Base-by-base conservation (phyloP, 2,888 invertebrate species). In the Drepanosiphum platanoidis region DNA sequence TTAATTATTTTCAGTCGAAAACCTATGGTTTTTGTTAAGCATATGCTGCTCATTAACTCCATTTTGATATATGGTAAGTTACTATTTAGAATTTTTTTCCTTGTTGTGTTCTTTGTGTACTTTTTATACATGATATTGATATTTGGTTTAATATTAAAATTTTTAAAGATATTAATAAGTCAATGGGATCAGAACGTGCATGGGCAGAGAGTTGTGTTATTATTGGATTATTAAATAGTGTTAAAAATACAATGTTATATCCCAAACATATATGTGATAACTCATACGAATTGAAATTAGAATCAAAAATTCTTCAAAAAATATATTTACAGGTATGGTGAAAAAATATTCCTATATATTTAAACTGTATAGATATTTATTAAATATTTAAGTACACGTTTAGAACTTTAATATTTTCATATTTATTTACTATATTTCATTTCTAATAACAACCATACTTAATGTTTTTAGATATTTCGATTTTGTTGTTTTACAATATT, bases 1-100 rank as follows among this genome's bases (percentile, higher is more conserved):
- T 92, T 97, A 84, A 96, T 96, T 90, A 92, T 94, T 86, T 93
- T 96, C 90, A 94, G 94, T 87, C 92, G 95, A 82, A 95, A 95
- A 89, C 92, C 93, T 3, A 90, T 90, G 86, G 90, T 92, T 87
- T 94, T 95, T 90, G 90, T 93, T 87, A 91, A 92, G 3, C 92
- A 94, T 89, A 91, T 86, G 58, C 30, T 87, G 30, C 66, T 79
- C 11, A 84, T 82, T 18, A 75, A 86, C 15, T 75, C 86, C 30
- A 81, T 86, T 79, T 80, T 78, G 52, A 86, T 86, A 18, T 64
- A 80, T 72, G 79, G 86, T 86, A 61, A 80, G 58, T 32, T n/a
- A 30, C 9, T n/a, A 34, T 64, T 79, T 36, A 81, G 34, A 58
- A 13, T 64, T 81, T 3, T 52, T 52, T 52, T 52, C 18, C 3